phyloP scores from a whole-genome alignment of 2,113 vertebrate species.

The Neoarius graeffei region DNA sequence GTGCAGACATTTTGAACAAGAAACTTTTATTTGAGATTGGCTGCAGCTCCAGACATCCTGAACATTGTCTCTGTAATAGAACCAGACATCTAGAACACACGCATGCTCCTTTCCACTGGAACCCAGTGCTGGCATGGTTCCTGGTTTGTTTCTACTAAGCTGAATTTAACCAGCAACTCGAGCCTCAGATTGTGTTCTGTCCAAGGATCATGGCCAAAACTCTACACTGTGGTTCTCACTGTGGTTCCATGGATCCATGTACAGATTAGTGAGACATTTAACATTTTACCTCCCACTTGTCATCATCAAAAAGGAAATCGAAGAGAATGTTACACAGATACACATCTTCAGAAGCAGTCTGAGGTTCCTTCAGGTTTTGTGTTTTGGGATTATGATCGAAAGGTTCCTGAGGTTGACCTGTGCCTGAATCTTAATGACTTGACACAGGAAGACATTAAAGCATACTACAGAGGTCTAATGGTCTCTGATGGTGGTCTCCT shows the following conservation, averaged over 20 bases:
- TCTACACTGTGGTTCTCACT: neutral
- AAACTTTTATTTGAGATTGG: neutral
- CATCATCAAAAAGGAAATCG: neutral
- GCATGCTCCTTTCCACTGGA: neutral
- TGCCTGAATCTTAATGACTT: neutral
- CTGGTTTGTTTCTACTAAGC: neutral
- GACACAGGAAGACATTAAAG: neutral
- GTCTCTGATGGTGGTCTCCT: conserved; percentile 8
- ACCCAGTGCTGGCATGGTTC: neutral
- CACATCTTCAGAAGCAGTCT: neutral
- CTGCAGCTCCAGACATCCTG: neutral
- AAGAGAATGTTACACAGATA: neutral
- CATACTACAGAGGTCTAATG: neutral
- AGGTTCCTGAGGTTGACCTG: neutral
- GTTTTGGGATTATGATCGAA: neutral
- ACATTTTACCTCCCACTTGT: conserved; percentile 15
- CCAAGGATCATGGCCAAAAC: neutral
- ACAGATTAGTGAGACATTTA: neutral
- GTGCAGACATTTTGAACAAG: neutral
- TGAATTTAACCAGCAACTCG: neutral
- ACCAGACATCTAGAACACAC: conserved; percentile 14
- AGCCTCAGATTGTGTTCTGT: neutral
- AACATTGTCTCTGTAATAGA: conserved; percentile 11
- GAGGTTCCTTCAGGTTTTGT: neutral
- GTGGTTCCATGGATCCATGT: conserved; percentile 14